phyloP scores from a whole-genome alignment of 2,113 vertebrate genomes.

The Perca flavescens region DNA sequence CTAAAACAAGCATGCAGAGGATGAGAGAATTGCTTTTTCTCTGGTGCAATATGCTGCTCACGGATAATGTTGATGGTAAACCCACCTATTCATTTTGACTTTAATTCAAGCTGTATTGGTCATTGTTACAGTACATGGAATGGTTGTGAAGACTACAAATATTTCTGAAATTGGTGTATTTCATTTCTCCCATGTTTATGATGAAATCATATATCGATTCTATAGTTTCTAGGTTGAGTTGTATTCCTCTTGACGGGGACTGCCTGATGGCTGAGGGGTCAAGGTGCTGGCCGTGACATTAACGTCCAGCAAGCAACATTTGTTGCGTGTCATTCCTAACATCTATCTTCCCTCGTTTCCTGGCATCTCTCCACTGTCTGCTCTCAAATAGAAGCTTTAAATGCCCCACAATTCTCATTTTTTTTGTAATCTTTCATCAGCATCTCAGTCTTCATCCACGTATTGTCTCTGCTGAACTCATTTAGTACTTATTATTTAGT shows the following conservation, averaged over 20 bases:
- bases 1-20: too few species aligned
- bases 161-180: too few species aligned
- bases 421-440: too few species aligned
- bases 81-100: background rate
- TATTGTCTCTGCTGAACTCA: too few species aligned
- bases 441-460: too few species aligned
- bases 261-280: background rate
- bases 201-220: background rate
- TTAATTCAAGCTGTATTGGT: background rate
- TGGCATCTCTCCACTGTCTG: background rate
- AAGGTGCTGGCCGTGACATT: background rate
- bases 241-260: background rate
- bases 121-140: background rate
- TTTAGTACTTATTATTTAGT: too few species aligned
- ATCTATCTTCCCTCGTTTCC: background rate
- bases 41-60: too few species aligned
- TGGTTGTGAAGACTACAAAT: background rate
- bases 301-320: too few species aligned
- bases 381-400: background rate
- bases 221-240: background rate
- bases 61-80: background rate
- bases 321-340: background rate
- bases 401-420: too few species aligned
- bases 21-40: too few species aligned
- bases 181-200: too few species aligned